Base-by-base conservation (phyloP, 2,888 invertebrate genomes). In the Osmoderma eremita region DNA sequence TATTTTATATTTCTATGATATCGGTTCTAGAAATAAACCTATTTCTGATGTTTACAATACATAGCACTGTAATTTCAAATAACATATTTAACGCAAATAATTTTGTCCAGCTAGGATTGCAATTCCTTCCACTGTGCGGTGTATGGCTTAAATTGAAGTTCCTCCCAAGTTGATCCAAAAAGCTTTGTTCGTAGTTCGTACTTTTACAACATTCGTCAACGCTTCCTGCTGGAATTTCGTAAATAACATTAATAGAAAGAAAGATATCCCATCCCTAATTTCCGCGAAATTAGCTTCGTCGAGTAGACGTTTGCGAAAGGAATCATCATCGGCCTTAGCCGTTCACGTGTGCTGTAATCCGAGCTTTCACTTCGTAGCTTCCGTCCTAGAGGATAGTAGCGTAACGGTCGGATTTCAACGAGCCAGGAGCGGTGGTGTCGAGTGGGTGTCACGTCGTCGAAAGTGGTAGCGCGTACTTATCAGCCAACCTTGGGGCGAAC, bases 261-360 rank as follows among this genome's bases (percentile, higher is more conserved):
- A 30, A 30, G 30, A 5, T 5, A 30, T 30, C 30, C 6, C 2
- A 10, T 30, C n/a, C n/a, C 30, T 30, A 13, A 45, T 58, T 58
- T 58, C 58, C 42, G 30, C 30, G 58, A 30, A 45, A 58, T 58
- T 58, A 58, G 45, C 17, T 58, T 17, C 30, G 45, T 58, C 17
- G 17, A 45, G 58, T 58, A 42, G 45, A 58, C 42, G 58, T 58
- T n/a, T 30, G 18, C 58, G 58, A 42, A 45, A 42, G 24, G 22
- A 42, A 58, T 58, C 30, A 17, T 45, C 58, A 10, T n/a, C 56
- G 15, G 12, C 30, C 30, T 30, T 58, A 24, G 41, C 45, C 13
- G 10, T 50, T 53, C 42, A 58, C 58, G 42, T 10, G 30, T 10
- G 30, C 30, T 5, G 30, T 45, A 58, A 58, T 58, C 30, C 13